Evolutionary conservation across 2,797 vertebrate genomes (phyloP), one percentile per base, ranked within the genome.

Genomic region (Hozukius guyotensis): DNA sequence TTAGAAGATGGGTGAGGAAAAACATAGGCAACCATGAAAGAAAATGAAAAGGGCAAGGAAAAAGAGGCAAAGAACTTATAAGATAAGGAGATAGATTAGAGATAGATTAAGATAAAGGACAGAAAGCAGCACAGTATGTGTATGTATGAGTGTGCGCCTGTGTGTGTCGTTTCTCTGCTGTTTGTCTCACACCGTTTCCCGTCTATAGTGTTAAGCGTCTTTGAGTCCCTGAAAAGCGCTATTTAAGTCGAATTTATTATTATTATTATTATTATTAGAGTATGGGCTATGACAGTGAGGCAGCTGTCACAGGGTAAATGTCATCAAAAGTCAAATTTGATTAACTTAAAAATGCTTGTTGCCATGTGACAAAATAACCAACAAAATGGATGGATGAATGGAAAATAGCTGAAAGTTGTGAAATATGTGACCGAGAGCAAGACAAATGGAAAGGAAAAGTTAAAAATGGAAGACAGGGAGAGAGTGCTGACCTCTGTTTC

Each of bases 401-500:
- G 22, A 67, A 65, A 52, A 18, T 27, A 25, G 18, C n/a, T 79
- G 6, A 46, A 55, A 18, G 5, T 49, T 53, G 3, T 27, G 31
- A 64, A 16, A 63, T 46, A 73, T 71, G 32, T 24, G n/a, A 57
- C 31, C 11, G 2, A 12, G 49, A 75, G 31, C 6, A 32, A 78
- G 11, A 53, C 0, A 16, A 71, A 31, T 7, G 2, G 8, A 80
- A 36, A 70, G 24, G 12, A 74, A 62, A 34, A 2, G 3, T 49
- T 46, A 27, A 61, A 65, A 53, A 46, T 8, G 38, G 13, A 66
- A 57, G 12, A 68, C 14, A 5, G 25, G 20, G 20, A 66, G 53
- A 56, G 75, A 84, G 12, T 2, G n/a, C 95, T 82, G 81, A 99
- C 99, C 99, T 99, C 73, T 98, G 98, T 82, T 99, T 99, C 94